phyloP scores from a whole-genome alignment of 2,797 vertebrate genomes.

The Pristis pectinata region DNA sequence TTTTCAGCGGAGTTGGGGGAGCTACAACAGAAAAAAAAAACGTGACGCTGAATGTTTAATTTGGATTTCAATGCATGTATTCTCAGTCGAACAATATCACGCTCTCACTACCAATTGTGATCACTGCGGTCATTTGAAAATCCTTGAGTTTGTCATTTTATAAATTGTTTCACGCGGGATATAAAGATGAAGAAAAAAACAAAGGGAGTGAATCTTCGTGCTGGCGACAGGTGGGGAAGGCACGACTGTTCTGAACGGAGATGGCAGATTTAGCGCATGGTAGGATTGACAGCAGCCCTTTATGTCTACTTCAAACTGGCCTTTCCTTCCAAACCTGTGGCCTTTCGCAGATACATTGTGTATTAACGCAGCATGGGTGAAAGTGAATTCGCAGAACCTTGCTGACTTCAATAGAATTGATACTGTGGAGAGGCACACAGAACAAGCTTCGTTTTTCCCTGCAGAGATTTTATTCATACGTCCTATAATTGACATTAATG shows the following conservation, averaged over 20 bases:
- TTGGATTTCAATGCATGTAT: neutral
- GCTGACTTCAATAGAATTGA: no score
- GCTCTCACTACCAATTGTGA: neutral
- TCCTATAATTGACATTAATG: no score
- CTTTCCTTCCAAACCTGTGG: neutral
- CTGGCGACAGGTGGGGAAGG: neutral
- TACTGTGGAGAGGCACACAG: no score
- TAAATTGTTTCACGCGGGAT: neutral
- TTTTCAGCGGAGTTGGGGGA: neutral
- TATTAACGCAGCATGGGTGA: no score
- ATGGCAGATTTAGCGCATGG: neutral
- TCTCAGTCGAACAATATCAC: neutral
- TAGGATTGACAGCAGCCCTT: neutral
- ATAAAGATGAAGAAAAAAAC: neutral
- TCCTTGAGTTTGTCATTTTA: no score
- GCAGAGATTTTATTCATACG: no score
- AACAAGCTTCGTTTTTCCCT: no score
- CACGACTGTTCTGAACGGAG: neutral
- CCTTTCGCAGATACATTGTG: neutral
- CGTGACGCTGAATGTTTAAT: neutral
- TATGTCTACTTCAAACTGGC: neutral
- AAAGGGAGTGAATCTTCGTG: neutral
- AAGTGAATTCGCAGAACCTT: no score
- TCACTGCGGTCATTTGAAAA: no score
- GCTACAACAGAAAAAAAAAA: neutral